Conservation (phyloP, 2,113 vertebrate species). For the Tretioscincus oriximinensis region DNA sequence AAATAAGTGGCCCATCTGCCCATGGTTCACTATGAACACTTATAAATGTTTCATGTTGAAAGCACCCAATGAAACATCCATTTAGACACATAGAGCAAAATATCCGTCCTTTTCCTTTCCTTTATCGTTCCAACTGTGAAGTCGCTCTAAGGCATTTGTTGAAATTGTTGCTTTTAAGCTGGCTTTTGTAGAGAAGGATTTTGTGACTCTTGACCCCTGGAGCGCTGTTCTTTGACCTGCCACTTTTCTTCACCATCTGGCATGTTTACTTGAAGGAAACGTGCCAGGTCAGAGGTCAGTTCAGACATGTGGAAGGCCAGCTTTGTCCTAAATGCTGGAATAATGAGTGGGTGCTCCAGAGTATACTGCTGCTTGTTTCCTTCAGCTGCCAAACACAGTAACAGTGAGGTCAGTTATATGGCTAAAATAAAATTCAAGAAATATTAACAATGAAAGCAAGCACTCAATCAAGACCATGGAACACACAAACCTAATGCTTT, state of each 20-base stretch:
- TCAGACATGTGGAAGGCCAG: constrained; percentile 75
- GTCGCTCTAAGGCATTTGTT: constrained; percentile 61
- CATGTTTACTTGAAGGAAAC: constrained; percentile 78
- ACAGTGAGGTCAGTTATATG: constrained; percentile 49
- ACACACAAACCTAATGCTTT: constrained; percentile 41
- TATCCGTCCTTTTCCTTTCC: constrained; percentile 15
- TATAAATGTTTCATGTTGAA: constrained; percentile 53
- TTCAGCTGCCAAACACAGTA: constrained; percentile 59
- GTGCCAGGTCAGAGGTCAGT: constrained; percentile 73
- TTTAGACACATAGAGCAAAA: constrained; percentile 60
- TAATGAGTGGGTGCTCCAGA: constrained; percentile 61
- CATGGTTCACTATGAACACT: constrained; percentile 54
- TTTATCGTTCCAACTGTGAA: constrained; percentile 45
- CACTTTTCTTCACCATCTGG: constrained; percentile 79
- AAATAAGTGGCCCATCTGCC: constrained; percentile 63
- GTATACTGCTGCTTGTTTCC: constrained; percentile 53
- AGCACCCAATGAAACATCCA: constrained; percentile 49
- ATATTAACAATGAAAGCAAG: constrained; percentile 34
- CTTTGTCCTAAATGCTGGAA: constrained; percentile 70
- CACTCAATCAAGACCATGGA: constrained; percentile 9
- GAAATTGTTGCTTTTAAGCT: constrained; percentile 72
- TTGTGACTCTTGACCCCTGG: constrained; percentile 59
- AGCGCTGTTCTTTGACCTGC: constrained; percentile 72
- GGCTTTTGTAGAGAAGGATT: constrained; percentile 69
- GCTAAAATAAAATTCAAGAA: constrained; percentile 49